Evolutionary conservation across 1,140 invertebrate species (phyloP).

Genomic region (Heliconius himera): DNA sequence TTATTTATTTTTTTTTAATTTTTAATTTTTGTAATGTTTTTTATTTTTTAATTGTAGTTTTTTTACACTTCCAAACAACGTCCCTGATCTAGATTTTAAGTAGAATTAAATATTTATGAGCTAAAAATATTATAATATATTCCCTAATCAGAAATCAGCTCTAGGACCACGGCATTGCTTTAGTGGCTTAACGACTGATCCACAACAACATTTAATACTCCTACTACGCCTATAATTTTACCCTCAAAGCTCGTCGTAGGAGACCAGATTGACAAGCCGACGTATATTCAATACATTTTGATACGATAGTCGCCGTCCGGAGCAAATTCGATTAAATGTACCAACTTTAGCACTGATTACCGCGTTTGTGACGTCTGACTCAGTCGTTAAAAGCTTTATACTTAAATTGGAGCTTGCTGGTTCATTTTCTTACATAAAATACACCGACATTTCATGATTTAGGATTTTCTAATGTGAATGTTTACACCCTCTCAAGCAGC

Average conservation of each 20-base stretch:
- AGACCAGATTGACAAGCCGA: neutral
- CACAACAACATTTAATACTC: neutral
- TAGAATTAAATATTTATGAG: no score
- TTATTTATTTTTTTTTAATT: no score
- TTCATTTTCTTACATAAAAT: neutral
- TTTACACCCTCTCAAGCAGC: no score
- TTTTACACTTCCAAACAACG: no score
- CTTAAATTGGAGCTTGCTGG: neutral
- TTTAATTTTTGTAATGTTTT: no score
- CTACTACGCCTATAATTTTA: neutral
- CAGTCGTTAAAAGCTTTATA: neutral
- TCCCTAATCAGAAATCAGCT: no score
- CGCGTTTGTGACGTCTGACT: neutral
- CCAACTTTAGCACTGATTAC: neutral
- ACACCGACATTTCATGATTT: no score
- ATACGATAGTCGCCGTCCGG: neutral
- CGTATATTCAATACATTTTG: neutral
- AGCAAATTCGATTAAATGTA: neutral
- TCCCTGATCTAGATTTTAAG: no score
- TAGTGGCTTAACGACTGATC: neutral
- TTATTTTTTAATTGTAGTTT: no score
- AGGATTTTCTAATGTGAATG: no score
- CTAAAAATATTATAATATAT: no score
- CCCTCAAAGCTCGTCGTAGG: neutral
- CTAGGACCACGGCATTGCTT: no score